Evolutionary conservation across 2,888 invertebrate genomes (phyloP), one percentile per base, ranked within the genome.

Genomic region (Syrphus vitripennis): DNA sequence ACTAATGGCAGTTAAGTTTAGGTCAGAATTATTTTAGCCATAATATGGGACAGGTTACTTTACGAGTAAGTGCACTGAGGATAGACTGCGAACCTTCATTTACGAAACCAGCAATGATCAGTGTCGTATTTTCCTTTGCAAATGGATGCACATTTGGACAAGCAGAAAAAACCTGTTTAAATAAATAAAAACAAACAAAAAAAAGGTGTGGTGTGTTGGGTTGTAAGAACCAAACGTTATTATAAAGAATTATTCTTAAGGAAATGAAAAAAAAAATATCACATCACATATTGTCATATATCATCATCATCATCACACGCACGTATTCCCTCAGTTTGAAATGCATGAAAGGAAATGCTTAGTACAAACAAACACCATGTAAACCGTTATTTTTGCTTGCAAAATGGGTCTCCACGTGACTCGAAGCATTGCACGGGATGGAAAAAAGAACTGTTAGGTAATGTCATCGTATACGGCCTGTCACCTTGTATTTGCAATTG

Each of bases 401-500:
- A 21, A 83, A 78, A 72, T 77, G 78, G 78, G 77, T 83, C 82
- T 72, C 40, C 70, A 77, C 77, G 77, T 82, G 82, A 71, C 77
- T 77, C 12, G 1, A 50, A 12, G 48, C 34, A 21, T 24, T 65
- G 24, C 14, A 50, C 7, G 14, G 3, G 31, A 34, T 65, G 16
- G 6, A 26, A n/a, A 26, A n/a, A 59, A 71, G 63, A 77, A 65
- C 65, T 34, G 61, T 42, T 59, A n/a, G n/a, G n/a, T n/a, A 53
- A 24, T 53, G 59, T 67, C 70, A 63, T 34, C 57, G 7, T 61
- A 61, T 71, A 21, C 4, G 19, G 45, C 21, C 45, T 48, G 45
- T 48, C 48, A 24, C 21, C 5, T 48, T 48, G 67, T 69, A 72
- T 61, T 72, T n/a, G n/a, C n/a, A n/a, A 72, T 57, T 72, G 34